Evolutionary conservation across 2,888 invertebrate species (phyloP), one percentile per base, ranked within the genome.

Genomic region (Mimas tiliae): DNA sequence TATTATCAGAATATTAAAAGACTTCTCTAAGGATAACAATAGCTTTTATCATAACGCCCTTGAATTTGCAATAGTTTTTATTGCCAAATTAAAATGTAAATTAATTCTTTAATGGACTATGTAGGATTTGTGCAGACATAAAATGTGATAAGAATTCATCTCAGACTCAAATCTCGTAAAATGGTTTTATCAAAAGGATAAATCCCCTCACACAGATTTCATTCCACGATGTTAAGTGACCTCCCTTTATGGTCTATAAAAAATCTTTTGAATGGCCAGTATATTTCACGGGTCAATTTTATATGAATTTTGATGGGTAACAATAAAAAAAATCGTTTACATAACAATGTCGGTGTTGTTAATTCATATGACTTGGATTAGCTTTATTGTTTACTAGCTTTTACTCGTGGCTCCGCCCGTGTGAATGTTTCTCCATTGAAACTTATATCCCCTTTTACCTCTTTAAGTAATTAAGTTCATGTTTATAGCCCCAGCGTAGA

Each of bases 221-320:
- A 66, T 66, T 66, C 33, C 80, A 77, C 79, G 81, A 87, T 85
- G 87, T 86, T 87, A 87, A 86, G 82, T 87, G 82, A 84, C 82
- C 81, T 73, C 73, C 45, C 78, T 89, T 91, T 90, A 90, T 88
- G 82, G 81, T 63, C 73, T 72, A 86, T 91, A 89, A 89, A 91
- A 79, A 82, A 82, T 81, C 81, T 84, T 86, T 84, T 82, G 82
- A 83, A 83, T 83, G 74, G 63, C 45, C 76, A 68, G 69, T 71
- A 73, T 70, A 68, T 65, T 52, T 68, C 69, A 64, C 65, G 69
- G 71, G 70, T 75, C 70, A 75, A 79, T 81, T 74, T 79, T 73
- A 75, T 76, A 77, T 74, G 70, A 70, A 72, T 69, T 75, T 75
- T 72, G 51, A 64, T 64, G 51, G 38, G 50, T 9, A 11, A 8